Percentiles rank a stretch among this genome's conserved stretches.
These are phyloP conservation scores for Lacanobia wlatinum DNA, from an alignment of 2,888 invertebrate species.

Conservation along the genomic window DNA sequence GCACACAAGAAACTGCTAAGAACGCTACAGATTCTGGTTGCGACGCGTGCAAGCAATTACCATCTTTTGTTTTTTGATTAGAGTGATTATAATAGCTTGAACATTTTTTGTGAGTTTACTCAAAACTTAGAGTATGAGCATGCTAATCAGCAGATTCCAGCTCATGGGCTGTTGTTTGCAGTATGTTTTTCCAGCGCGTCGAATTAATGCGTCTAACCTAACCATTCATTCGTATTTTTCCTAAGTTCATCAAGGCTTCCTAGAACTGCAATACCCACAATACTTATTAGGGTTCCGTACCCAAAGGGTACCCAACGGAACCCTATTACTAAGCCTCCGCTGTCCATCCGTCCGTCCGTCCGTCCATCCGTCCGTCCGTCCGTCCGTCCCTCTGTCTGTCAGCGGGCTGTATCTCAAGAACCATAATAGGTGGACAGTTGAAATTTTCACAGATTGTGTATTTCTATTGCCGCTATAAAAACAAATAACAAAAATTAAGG, in stretches of 20 bases:
- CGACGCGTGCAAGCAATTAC: conserved; percentile 42
- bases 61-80: conserved; percentile 32
- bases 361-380: too few species aligned
- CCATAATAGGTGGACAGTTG: too few species aligned
- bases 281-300: background rate
- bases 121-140: conserved; percentile 1
- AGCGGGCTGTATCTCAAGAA: too few species aligned
- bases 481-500: too few species aligned
- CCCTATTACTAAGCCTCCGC: too few species aligned
- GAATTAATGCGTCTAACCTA: background rate
- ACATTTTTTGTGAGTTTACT: conserved; percentile 29
- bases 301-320: too few species aligned
- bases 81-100: conserved; percentile 37
- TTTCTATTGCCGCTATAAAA: too few species aligned
- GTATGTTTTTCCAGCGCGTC: background rate
- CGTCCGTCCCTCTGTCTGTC: too few species aligned
- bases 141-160: conserved; percentile 36
- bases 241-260: background rate
- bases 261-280: background rate
- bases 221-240: background rate
- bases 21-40: conserved; percentile 26
- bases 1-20: conserved; percentile 52
- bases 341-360: too few species aligned
- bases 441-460: too few species aligned
- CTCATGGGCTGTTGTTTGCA: background rate